Evolutionary conservation across 2,888 invertebrate genomes (phyloP), one percentile per base, ranked within the genome.

Genomic region (Chloroclysta siterata): DNA sequence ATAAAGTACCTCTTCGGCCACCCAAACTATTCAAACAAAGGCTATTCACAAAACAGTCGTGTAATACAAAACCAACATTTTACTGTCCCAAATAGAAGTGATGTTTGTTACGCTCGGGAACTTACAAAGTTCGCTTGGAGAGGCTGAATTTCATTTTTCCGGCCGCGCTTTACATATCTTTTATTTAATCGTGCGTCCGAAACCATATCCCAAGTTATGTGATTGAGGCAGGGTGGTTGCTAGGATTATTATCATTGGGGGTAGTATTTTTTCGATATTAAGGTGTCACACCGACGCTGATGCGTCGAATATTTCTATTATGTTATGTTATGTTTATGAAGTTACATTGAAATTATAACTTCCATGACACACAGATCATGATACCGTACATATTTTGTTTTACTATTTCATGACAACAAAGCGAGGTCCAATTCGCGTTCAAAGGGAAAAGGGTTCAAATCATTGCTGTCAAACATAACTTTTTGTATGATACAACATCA

Each of bases 121-220:
- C 65, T 65, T 62, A 58, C 61, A 50, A 57, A 65, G 55, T 61
- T 64, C 56, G 64, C 54, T 52, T 50, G 39, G 48, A 56, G 47
- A 15, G 29, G 50, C 48, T 42, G 66, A 67, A 69, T 72, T 58
- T 63, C 72, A 77, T 70, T 71, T 61, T 65, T 61, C 50, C 57
- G 53, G 17, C 57, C 66, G 65, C 66, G 62, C 70, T 71, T 73
- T 73, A 72, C 71, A 72, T 77, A 75, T 72, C 70, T 72, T 71
- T 73, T 76, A 76, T 71, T 81, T 81, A 84, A 83, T 83, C 80
- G 83, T 75, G 79, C 79, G 74, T 77, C 76, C 68, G 70, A 78
- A 82, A 82, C 84, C 79, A 82, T 75, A 81, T 80, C 78, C 70
- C 63, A 72, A 74, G 79, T 74, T 79, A 83, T 79, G 80, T 80